Percentiles rank a stretch among this genome's conserved stretches.
Conservation (phyloP, 1,140 invertebrate genomes). For the Brachystomella parvula region DNA sequence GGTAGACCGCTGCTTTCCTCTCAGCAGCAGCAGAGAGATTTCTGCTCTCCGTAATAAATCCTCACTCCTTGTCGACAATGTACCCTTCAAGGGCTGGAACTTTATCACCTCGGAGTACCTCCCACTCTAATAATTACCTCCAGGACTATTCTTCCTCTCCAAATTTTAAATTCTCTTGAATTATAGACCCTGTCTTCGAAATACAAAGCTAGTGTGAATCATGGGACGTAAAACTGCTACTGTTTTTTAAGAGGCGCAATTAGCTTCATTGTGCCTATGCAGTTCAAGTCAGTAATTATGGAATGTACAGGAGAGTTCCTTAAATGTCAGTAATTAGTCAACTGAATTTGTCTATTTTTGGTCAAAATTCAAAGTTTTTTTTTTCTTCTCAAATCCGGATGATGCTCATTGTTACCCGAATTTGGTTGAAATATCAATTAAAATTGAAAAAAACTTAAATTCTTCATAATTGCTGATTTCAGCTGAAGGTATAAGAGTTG, state of each 20-base stretch:
- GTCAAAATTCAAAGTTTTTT: too few relatives aligned
- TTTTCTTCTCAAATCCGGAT: too few relatives aligned
- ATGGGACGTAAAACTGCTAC: background rate
- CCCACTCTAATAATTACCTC: background rate
- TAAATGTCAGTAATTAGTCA: too few relatives aligned
- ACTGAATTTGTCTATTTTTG: too few relatives aligned
- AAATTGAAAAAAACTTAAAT: too few relatives aligned
- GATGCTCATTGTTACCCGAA: too few relatives aligned
- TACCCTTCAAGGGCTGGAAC: conserved; percentile 22
- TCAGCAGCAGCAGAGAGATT: background rate
- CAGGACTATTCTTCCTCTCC: background rate
- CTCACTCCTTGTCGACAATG: conserved; percentile 31
- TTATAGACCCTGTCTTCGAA: background rate
- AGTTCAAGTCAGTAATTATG: too few relatives aligned
- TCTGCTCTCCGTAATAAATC: conserved; percentile 27
- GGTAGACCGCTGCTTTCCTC: background rate
- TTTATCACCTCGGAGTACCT: conserved; percentile 24
- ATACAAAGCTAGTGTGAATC: background rate
- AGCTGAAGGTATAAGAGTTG: too few relatives aligned
- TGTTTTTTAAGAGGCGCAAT: background rate
- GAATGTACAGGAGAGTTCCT: too few relatives aligned
- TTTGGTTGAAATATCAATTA: too few relatives aligned
- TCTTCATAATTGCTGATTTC: too few relatives aligned
- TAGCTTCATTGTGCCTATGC: too few relatives aligned
- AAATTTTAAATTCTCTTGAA: conserved; percentile 7